Evolutionary conservation across 2,888 invertebrate species (phyloP).

Genomic region (Ypsolopha scabrella): DNA sequence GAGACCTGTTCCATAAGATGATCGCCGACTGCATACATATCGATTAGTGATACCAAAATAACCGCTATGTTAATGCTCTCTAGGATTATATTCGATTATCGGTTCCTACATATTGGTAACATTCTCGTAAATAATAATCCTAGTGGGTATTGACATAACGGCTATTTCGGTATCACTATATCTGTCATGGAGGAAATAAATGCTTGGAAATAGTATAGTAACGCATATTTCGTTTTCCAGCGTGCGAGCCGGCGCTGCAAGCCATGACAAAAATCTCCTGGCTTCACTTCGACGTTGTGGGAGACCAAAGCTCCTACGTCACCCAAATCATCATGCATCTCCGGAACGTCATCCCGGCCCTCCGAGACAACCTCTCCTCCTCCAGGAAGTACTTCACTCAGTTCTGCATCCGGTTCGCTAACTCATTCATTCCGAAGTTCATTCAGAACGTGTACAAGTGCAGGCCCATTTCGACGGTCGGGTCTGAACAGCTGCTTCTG

Average conservation of each 20-base stretch:
- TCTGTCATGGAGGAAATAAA: too few species aligned
- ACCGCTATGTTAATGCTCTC: too few species aligned
- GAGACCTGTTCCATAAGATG: conserved; percentile 86
- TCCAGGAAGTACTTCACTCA: conserved; percentile 98
- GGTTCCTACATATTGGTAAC: too few species aligned
- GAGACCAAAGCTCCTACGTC: conserved; percentile 97
- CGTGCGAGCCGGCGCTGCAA: conserved; percentile 92
- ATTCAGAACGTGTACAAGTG: conserved; percentile 92
- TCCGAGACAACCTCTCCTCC: conserved; percentile 89
- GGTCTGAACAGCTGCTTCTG: conserved; percentile 93
- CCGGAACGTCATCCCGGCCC: conserved; percentile 86
- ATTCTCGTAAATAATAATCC: too few species aligned
- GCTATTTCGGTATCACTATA: too few species aligned
- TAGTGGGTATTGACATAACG: too few species aligned
- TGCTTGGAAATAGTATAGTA: too few species aligned
- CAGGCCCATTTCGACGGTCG: conserved; percentile 87
- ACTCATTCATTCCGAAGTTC: conserved; percentile 95
- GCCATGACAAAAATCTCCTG: conserved; percentile 96
- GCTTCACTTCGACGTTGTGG: conserved; percentile 93
- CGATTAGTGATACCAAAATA: too few species aligned
- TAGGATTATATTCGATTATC: too few species aligned
- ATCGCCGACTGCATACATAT: conserved; percentile 92
- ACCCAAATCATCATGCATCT: conserved; percentile 89
- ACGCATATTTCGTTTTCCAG: conserved; percentile 30
- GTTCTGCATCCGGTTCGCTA: conserved; percentile 96